phyloP scores from a whole-genome alignment of 1,140 invertebrate species.

The Marisa cornuarietis region DNA sequence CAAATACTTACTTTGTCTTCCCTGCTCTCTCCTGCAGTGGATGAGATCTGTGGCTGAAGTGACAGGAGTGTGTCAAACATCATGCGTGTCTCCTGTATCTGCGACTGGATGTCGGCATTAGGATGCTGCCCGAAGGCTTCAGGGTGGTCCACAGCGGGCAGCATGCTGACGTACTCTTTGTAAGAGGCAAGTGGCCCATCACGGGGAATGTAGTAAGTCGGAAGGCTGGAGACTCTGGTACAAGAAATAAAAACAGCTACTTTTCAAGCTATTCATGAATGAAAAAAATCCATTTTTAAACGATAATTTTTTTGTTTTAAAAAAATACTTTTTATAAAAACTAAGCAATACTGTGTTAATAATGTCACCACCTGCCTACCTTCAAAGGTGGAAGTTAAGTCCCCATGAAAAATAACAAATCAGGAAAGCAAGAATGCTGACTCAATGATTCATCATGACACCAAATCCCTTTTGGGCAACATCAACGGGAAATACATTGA shows the following conservation, averaged over 20 bases:
- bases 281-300: background rate
- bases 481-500: too few relatives aligned
- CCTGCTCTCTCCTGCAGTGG: constrained; percentile 55
- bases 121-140: constrained; percentile 77
- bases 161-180: constrained; percentile 78
- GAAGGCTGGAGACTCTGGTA: constrained; percentile 46
- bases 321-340: too few relatives aligned
- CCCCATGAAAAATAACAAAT: too few relatives aligned
- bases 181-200: constrained; percentile 84
- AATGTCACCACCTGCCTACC: too few relatives aligned
- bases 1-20: constrained; percentile 60
- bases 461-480: too few relatives aligned
- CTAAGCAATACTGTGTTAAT: too few relatives aligned
- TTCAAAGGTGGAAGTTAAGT: too few relatives aligned
- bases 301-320: too few relatives aligned
- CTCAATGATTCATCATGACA: too few relatives aligned
- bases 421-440: too few relatives aligned
- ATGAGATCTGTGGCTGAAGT: constrained; percentile 62
- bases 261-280: background rate
- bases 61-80: constrained; percentile 67
- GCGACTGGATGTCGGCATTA: constrained; percentile 67
- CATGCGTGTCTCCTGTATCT: constrained; percentile 65
- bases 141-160: constrained; percentile 80
- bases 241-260: constrained; percentile 9
- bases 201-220: constrained; percentile 81